Evolutionary conservation across 2,888 invertebrate species (phyloP).

Genomic region (Bembecia ichneumoniformis): DNA sequence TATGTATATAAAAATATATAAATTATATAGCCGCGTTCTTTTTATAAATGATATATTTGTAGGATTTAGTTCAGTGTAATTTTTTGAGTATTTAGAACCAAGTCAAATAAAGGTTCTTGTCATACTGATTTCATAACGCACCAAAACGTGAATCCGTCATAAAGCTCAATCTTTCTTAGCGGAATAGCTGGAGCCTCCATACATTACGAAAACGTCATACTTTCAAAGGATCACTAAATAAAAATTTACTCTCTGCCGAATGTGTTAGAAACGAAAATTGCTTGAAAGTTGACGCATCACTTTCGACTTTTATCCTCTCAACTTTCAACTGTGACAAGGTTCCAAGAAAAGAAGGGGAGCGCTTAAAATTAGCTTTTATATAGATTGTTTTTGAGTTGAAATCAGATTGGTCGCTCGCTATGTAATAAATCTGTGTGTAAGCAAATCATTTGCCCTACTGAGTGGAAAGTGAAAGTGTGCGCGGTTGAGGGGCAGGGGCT

Average conservation of each 20-base stretch:
- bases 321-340: conserved; percentile 28
- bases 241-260: conserved; percentile 14
- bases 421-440: conserved; percentile 21
- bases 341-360: conserved; percentile 11
- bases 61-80: too few species aligned
- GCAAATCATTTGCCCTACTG: conserved; percentile 49
- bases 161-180: conserved; percentile 65
- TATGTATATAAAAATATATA: too few species aligned
- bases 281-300: conserved; percentile 15
- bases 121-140: conserved; percentile 60
- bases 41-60: too few species aligned
- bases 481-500: conserved; percentile 18
- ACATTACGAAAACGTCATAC: conserved; percentile 18
- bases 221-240: conserved; percentile 4
- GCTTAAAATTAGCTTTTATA: conserved; percentile 11
- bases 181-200: conserved; percentile 27
- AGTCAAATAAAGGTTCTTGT: conserved; percentile 37
- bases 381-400: neutral
- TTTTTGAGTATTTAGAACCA: too few species aligned
- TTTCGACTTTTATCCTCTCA: conserved; percentile 39
- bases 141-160: conserved; percentile 54
- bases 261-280: conserved; percentile 12
- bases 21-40: too few species aligned
- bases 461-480: conserved; percentile 69
- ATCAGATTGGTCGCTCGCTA: conserved; percentile 7